These are phyloP conservation scores for Icerya purchasi DNA, from an alignment of 2,888 invertebrate genomes.

Conservation along the genomic window DNA sequence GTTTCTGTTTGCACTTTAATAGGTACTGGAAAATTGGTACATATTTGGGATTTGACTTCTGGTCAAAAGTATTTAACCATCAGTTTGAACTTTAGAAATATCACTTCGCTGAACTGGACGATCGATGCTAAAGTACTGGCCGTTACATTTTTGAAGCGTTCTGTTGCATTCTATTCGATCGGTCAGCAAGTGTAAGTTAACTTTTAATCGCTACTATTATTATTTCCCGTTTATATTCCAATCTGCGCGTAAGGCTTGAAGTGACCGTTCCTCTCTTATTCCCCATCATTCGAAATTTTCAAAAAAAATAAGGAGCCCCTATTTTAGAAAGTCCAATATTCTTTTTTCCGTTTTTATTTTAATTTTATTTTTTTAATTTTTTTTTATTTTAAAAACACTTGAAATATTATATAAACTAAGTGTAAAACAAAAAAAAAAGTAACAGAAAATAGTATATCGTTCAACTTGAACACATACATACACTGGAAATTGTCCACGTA, in stretches of 20 bases:
- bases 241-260: not conserved
- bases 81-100: not conserved
- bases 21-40: slow-evolving; percentile 11
- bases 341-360: slow-evolving; percentile 1
- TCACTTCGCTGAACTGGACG: slow-evolving; percentile 8
- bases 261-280: not conserved
- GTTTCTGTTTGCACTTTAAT: too few relatives aligned
- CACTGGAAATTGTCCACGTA: too few relatives aligned
- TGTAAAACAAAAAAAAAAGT: too few relatives aligned
- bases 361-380: not conserved
- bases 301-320: not conserved
- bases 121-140: slow-evolving; percentile 9
- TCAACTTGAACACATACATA: too few relatives aligned
- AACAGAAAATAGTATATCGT: too few relatives aligned
- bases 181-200: slow-evolving; percentile 2
- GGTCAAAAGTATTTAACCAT: slow-evolving; percentile 4
- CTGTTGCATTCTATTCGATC: not conserved
- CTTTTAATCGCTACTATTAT: not conserved
- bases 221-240: not conserved
- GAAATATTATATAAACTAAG: not conserved
- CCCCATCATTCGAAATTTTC: not conserved
- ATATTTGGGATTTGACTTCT: slow-evolving; percentile 12
- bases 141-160: slow-evolving; percentile 7
- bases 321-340: too few relatives aligned
- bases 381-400: not conserved